phyloP scores from a whole-genome alignment of 2,113 vertebrate genomes.

The Paramisgurnus dabryanus region DNA sequence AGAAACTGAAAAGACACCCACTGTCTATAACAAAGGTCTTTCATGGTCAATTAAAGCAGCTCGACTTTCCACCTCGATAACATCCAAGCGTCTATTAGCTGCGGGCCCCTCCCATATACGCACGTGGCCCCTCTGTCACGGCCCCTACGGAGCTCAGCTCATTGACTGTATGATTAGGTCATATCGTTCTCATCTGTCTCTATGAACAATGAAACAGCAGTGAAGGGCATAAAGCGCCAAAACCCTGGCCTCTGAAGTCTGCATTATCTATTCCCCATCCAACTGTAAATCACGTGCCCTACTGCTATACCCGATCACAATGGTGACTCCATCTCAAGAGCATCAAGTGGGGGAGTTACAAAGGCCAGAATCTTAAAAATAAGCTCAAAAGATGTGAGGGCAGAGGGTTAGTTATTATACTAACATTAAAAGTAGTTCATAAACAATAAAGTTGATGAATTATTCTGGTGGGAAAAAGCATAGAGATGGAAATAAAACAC shows the following conservation, averaged over 20 bases:
- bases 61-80: slow-evolving; percentile 30
- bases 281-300: slow-evolving; percentile 26
- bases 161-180: slow-evolving; percentile 38
- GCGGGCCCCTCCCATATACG: background rate
- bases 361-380: slow-evolving; percentile 8
- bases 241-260: background rate
- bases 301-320: background rate
- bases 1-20: slow-evolving; percentile 15
- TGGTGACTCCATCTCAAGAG: background rate
- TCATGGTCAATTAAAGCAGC: slow-evolving; percentile 46
- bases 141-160: slow-evolving; percentile 33
- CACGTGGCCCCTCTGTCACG: background rate
- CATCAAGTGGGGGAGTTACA: background rate
- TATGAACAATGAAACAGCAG: slow-evolving; percentile 22
- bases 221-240: slow-evolving; percentile 16
- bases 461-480: background rate
- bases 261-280: slow-evolving; percentile 2
- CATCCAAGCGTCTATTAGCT: slow-evolving; percentile 31
- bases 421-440: slow-evolving; percentile 8
- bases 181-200: slow-evolving; percentile 37
- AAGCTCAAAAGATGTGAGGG: background rate
- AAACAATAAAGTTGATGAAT: background rate
- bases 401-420: slow-evolving; percentile 5
- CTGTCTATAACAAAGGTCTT: slow-evolving; percentile 30
- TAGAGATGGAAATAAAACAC: background rate